Percentiles rank a stretch among this genome's conserved stretches.
These are phyloP conservation scores for Hypomesus transpacificus DNA, from an alignment of 2,113 vertebrate genomes.

Conservation along the genomic window DNA sequence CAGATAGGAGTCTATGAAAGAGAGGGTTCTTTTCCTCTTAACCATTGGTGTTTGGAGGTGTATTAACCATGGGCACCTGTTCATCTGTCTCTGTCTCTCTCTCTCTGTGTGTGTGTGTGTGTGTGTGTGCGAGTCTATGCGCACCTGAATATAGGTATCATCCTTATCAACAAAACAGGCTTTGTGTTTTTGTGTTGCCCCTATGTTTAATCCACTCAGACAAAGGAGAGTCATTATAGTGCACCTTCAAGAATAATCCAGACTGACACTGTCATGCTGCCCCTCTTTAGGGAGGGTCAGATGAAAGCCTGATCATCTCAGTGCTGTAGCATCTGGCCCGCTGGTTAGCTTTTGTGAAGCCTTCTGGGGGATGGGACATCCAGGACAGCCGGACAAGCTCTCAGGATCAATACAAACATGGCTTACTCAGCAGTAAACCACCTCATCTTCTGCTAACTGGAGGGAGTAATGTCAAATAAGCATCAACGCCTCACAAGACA, in stretches of 20 bases:
- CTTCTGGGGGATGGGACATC: not conserved
- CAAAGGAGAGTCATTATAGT: conserved; percentile 17
- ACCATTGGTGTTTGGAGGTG: not conserved
- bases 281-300: conserved; percentile 44
- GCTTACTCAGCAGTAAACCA: not conserved
- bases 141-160: not conserved
- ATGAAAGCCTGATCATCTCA: conserved; percentile 43
- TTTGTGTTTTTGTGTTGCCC: too few species aligned
- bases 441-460: not conserved
- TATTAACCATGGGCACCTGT: not conserved
- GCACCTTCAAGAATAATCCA: conserved; percentile 38
- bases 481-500: not conserved
- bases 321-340: conserved; percentile 1
- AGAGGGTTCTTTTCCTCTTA: too few species aligned
- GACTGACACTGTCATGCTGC: conserved; percentile 37
- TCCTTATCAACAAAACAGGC: not conserved
- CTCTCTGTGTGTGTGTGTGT: not conserved
- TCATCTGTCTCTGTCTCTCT: not conserved
- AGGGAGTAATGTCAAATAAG: not conserved
- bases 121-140: not conserved
- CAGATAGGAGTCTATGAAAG: conserved; percentile 1
- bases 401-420: not conserved
- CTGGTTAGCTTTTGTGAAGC: conserved; percentile 8
- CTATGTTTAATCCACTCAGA: conserved; percentile 9
- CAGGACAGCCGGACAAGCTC: not conserved